Base-by-base conservation (phyloP, 1,140 invertebrate genomes). In the Tetranychus urticae region DNA sequence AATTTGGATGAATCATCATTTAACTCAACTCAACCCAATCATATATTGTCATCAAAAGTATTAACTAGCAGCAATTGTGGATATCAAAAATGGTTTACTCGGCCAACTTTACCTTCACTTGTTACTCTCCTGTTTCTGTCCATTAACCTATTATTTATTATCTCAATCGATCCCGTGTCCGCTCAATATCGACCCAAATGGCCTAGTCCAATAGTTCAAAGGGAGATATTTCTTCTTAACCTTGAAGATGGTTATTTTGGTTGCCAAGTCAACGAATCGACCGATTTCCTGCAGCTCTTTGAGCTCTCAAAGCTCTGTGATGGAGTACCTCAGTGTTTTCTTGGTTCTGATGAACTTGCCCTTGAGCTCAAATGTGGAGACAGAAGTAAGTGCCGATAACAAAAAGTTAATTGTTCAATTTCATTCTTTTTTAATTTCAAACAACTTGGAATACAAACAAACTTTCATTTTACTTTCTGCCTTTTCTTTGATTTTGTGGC, bases 241-340 rank as follows among this genome's bases (percentile, higher is more conserved):
- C 79, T 92, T 73, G 88, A 93, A 79, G 88, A 92, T 77, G 89
- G 89, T 67, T 92, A 88, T 75, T 94, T 94, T 76, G 89, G 87
- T 65, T 94, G 89, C 76, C 89, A 94, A 80, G 86, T 92, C 62
- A 94, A 94, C 77, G 86, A 88, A 75, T 91, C 88, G 60, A 86
- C 83, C 67, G 87, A 92, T 74, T 82, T 93, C 68, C 78, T 94
- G 70, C 88, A 93, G 78, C 77, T 93, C 68, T 88, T 89, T 77
- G 86, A 92, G 79, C 76, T 94, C 69, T 91, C 88, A 59, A 88
- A 86, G 77, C 78, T 94, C 68, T 94, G 89, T 76, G 88, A 94
- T 76, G 84, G 85, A 65, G 77, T 79, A 65, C 80, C 81, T 65
- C 86, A 94, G 70, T 94, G 89, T 75, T 94, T 81, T 74, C 78